Conservation (phyloP, 1,140 invertebrate species). For the Ericerus pela region DNA sequence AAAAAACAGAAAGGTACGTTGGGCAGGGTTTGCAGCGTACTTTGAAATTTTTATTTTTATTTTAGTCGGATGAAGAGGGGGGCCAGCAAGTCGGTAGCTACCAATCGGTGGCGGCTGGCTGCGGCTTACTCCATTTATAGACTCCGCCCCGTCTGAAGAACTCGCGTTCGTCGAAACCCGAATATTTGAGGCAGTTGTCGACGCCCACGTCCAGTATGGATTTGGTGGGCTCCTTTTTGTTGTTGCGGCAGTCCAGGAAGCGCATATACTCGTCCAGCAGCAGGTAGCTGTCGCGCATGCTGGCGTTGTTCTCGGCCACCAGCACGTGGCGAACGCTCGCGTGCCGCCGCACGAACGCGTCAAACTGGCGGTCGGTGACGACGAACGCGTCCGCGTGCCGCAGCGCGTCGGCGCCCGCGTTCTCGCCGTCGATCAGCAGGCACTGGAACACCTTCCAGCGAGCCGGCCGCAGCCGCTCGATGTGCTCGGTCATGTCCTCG, state of each 20-base stretch:
- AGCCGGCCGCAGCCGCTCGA: slow-evolving; percentile 31
- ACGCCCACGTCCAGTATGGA: slow-evolving; percentile 36
- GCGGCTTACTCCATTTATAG: slow-evolving; percentile 34
- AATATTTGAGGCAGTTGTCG: slow-evolving; percentile 30
- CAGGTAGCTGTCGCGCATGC: slow-evolving; percentile 37
- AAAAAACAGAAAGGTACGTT: too few species aligned
- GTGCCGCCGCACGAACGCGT: slow-evolving; percentile 30
- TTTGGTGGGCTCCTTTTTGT: slow-evolving; percentile 32
- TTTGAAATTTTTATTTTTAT: too few species aligned
- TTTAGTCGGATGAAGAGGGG: too few species aligned
- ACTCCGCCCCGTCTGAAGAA: slow-evolving; percentile 35
- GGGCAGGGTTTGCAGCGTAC: too few species aligned
- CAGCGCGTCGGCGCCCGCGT: slow-evolving; percentile 32
- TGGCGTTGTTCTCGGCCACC: slow-evolving; percentile 36
- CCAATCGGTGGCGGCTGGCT: too few species aligned
- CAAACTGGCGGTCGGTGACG: slow-evolving; percentile 32
- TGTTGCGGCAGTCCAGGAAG: slow-evolving; percentile 35
- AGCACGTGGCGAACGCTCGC: slow-evolving; percentile 31
- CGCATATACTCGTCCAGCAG: slow-evolving; percentile 39
- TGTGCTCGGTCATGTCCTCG: slow-evolving; percentile 33
- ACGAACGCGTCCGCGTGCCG: slow-evolving; percentile 33
- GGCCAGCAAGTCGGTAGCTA: too few species aligned
- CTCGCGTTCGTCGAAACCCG: slow-evolving; percentile 36
- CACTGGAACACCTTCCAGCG: slow-evolving; percentile 37
- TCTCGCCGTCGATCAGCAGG: slow-evolving; percentile 36